Conservation (phyloP, 2,797 vertebrate species). For the Alfaro cultratus region DNA sequence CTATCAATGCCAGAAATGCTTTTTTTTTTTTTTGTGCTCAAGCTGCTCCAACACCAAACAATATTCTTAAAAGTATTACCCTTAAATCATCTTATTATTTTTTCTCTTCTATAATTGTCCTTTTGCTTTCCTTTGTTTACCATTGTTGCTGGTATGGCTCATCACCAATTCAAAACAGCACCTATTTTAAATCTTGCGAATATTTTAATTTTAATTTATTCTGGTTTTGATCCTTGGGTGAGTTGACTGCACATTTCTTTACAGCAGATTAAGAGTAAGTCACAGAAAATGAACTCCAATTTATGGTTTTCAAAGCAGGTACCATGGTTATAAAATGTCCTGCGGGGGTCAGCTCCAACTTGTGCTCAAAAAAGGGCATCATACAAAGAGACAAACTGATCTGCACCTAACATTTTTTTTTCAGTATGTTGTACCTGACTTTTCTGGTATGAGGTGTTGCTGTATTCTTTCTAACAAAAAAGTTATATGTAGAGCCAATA, state of each 20-base stretch:
- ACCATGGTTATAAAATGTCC: background rate
- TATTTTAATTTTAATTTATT: background rate
- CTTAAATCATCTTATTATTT: background rate
- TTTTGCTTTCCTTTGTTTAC: conserved; percentile 2
- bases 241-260: background rate
- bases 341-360: background rate
- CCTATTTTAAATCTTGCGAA: background rate
- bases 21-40: conserved; percentile 32
- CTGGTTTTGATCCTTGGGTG: background rate
- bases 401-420: background rate
- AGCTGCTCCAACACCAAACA: conserved; percentile 56
- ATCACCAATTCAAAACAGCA: background rate
- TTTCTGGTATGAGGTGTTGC: too few species aligned
- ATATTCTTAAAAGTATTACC: conserved; percentile 19
- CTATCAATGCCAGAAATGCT: conserved; percentile 75
- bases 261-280: background rate
- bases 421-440: background rate
- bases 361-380: background rate
- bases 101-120: background rate
- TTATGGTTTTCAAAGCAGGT: background rate
- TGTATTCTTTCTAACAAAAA: background rate
- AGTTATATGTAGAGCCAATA: background rate
- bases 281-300: background rate
- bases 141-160: background rate
- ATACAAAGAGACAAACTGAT: background rate